Base-by-base conservation (phyloP, 1,140 invertebrate species). In the Geopemphigus sp. region DNA sequence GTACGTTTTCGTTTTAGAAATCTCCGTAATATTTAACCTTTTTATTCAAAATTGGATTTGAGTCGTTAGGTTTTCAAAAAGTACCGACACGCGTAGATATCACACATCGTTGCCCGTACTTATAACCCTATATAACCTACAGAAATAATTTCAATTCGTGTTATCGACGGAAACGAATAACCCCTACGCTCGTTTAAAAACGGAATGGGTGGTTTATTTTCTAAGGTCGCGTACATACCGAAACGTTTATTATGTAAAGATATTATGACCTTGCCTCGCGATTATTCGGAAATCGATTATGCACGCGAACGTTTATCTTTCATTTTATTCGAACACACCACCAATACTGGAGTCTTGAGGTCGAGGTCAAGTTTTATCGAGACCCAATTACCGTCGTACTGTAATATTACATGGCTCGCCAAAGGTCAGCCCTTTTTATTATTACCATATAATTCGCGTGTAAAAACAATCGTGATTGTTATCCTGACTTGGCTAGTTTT, bases 371-470 rank as follows among this genome's bases (percentile, higher is more conserved):
- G 29, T 59, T 8, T 76, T 57, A 45, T 59, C n/a, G 29, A 39
- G 32, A 76, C 72, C 72, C 72, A 76, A 59, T 76, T 76, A 57
- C 29, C 39, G 19, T 39, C 22, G 17, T 39, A 4, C 32, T 39
- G 32, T 24, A 74, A 74, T 74, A 74, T 56, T 74, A 74, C 22
- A 39, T 19, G n/a, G 4, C 54, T 17, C 5, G 54, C 29, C 54
- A 76, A 76, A 76, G 54, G 72, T 59, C 72, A 59, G 17, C 45
- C 72, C 22, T 59, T 56, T 45, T 39, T n/a, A 76, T 39, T n/a
- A 76, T 76, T 76, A 76, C 29, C 72, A 76, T 59, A 76, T 59
- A 56, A 76, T 59, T 76, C 22, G 72, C 72, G 72, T 76, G 72
- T 45, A 45, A 17, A 76, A 45, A 45, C 1, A 63, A 12, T 22